Base-by-base conservation (phyloP, 2,797 vertebrate species). In the Sebastiscus albofasciatus region DNA sequence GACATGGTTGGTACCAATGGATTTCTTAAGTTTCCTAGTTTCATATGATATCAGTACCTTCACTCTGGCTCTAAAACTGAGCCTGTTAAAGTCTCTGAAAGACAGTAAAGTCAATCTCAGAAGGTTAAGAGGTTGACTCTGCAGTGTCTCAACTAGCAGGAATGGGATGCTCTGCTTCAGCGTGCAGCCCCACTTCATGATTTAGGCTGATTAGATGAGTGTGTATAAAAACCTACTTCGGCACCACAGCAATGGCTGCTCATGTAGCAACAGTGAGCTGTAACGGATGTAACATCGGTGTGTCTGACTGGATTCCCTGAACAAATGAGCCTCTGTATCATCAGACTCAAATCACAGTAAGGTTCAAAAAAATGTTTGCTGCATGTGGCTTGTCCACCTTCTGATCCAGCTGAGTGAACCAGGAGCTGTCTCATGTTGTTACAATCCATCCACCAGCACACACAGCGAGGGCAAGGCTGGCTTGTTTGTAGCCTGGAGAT, bases 401-500 rank as follows among this genome's bases (percentile, higher is more conserved):
- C 36, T 55, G 82, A 77, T 61, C 6, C 10, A 54, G 20, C 31
- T 20, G 16, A 70, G 54, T 81, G 77, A 81, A 73, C 71, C 67
- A 64, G 61, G 74, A 72, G 79, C 39, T 66, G 81, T 36, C 49
- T 79, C 75, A 29, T 69, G 74, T 72, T 83, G 75, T 77, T 46
- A 75, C 62, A 56, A 67, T 83, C 84, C 76, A 69, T 86, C 73
- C 73, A 66, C 62, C 73, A 75, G 59, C 67, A 67, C 52, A 80
- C 75, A 58, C 61, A 79, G 61, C 4, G 5, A 46, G 56, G 62
- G 10, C 52, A 36, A 34, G n/a, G 66, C 60, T 39, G 24, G 42
- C 11, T 49, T 72, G 80, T 81, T 87, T 86, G 66, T 59, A 36
- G 56, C 49, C 72, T 72, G 61, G 65, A 59, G 42, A 80, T 84